Conservation (phyloP, 2,888 invertebrate species). For the Athalia circularis region DNA sequence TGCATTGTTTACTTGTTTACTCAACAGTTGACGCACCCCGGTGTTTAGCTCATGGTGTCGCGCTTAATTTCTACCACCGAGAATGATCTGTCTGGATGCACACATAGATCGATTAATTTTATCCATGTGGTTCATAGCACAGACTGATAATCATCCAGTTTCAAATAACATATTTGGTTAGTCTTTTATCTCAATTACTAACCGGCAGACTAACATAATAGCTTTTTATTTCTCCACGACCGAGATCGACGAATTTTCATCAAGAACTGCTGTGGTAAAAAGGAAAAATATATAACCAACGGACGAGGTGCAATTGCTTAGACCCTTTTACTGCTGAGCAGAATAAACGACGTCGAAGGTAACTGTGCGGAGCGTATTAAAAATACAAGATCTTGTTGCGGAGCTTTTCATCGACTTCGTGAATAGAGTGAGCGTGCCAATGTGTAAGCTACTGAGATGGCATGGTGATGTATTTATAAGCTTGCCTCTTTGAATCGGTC, state of each 20-base stretch:
- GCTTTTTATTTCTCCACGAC: too few species aligned
- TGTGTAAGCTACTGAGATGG: conserved; percentile 12
- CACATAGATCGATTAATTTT: background rate
- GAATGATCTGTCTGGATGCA: background rate
- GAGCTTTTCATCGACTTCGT: conserved; percentile 24
- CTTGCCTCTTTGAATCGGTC: conserved; percentile 38
- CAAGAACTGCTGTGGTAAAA: too few species aligned
- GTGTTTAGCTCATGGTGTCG: conserved; percentile 29
- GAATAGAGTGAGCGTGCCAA: background rate
- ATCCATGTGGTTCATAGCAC: background rate
- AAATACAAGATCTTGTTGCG: conserved; percentile 32
- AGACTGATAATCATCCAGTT: too few species aligned
- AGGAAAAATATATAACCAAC: too few species aligned
- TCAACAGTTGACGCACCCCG: background rate
- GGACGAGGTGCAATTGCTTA: conserved; percentile 5
- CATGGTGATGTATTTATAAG: conserved; percentile 21
- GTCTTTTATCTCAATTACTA: too few species aligned
- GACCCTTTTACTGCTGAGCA: background rate
- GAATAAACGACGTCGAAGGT: conserved; percentile 6
- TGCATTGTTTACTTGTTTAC: conserved; percentile 35
- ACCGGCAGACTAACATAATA: too few species aligned
- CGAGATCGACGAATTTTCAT: background rate
- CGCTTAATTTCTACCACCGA: background rate
- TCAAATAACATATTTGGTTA: too few species aligned
- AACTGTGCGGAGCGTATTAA: background rate